Evolutionary conservation across 2,888 invertebrate species (phyloP), one percentile per base, ranked within the genome.

Genomic region (Pteria penguin): DNA sequence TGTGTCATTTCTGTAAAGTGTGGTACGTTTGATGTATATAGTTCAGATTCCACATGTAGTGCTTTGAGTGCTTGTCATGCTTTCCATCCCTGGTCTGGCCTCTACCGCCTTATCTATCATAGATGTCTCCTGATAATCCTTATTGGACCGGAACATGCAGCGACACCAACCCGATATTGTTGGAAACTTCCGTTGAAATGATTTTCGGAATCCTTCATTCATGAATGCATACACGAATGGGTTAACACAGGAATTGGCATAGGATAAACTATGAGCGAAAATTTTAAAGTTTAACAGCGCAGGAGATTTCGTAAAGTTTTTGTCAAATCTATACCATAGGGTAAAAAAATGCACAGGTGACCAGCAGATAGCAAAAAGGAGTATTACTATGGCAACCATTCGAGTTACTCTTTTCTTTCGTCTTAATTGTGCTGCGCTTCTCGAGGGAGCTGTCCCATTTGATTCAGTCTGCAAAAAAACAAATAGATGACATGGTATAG

Each of bases 201-300:
- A 86, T 72, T 88, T 86, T 18, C 88, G 78, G 75, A 90, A 90
- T n/a, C 89, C 89, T 61, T 90, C 89, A 22, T 89, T 88, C 65
- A 89, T 79, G 77, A 88, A 89, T 27, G 87, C 87, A 78, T 90
- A 90, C 31, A 90, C 88, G 57, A 89, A 86, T 3, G 90, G 90
- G 71, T 90, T 90, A 14, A 89, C 86, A 78, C 88, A 89, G 3
- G 88, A 88, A 77, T 86, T 89, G 52, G 86, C 86, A 79, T 88
- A 90, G 1, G 89, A 89, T 52, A 90, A 75, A 11, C 88, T 88
- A 75, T 89, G 88, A 24, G 87, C 86, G 58, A 88, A 80, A 32
- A 86, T 80, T 72, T 85, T 87, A 54, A 88, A 82, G 54, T 76
- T 73, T 65, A 82, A 86, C 75, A 84, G 76, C 3, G 75, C 58